Base-by-base conservation (phyloP, 2,797 vertebrate genomes). In the Chloroceryle inda region DNA sequence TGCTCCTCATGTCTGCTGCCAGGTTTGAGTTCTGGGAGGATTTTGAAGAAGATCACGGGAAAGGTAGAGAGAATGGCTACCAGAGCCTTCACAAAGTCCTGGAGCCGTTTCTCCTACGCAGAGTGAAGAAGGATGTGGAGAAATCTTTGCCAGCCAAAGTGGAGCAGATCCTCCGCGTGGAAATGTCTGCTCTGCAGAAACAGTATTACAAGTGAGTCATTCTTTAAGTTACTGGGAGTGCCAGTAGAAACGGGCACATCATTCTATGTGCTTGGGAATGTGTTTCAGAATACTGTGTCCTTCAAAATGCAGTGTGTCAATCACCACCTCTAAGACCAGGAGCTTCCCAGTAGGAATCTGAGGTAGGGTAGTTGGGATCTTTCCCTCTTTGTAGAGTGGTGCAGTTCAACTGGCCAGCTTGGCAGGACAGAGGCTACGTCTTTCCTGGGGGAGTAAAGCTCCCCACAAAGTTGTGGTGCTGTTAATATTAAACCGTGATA, bases 81-180 rank as follows among this genome's bases (percentile, higher is more conserved):
- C 99, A 99, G 96, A 99, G 99, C 95, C 99, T 99, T 53, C 99
- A 99, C 97, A 99, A 99, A 97, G 99, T 99, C 91, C 98, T 99
- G 17, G 99, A 99, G 95, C 99, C 99, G 0, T 99, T 99, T 94
- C 99, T 99, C 11, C 98, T 99, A 53, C 98, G 99, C 19, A 98
- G 99, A 49, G 99, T 99, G 71, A 99, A 99, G 97, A 99, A 99
- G 88, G 99, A 99, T 5, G 99, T 99, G 88, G 99, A 99, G 96
- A 99, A 99, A 94, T 99, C 99, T 58, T 98, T 99, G 64, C 99
- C 99, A 26, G 99, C 99, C 96, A 99, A 99, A 96, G 99, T 99
- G 97, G 99, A 99, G 80, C 99, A 99, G 98, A 99, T 99, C 95
- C 99, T 99, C 15, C 97, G 99, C 0, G 99, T 99, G 27, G 99